phyloP scores from a whole-genome alignment of 2,888 invertebrate species.

The Scaptodrosophila latifasciaeformis region DNA sequence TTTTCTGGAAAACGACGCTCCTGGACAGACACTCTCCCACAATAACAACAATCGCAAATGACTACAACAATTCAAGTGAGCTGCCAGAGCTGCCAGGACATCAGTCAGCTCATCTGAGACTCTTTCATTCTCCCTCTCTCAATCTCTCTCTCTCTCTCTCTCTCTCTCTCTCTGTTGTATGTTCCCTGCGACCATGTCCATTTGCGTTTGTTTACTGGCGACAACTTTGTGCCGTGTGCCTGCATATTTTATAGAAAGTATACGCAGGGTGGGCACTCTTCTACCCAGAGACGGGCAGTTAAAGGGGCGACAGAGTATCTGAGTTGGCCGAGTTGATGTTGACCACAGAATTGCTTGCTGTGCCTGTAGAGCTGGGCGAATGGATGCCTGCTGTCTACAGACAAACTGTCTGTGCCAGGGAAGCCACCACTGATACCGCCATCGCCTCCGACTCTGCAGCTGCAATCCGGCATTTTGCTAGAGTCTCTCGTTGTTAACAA shows the following conservation, averaged over 20 bases:
- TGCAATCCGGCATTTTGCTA: slow-evolving; percentile 25
- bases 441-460: slow-evolving; percentile 9
- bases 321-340: no score
- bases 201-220: slow-evolving; percentile 23
- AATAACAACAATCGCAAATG: no score
- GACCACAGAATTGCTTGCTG: not conserved
- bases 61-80: no score
- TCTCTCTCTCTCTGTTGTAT: no score
- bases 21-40: no score
- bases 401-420: slow-evolving; percentile 1
- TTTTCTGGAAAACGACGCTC: no score
- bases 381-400: not conserved
- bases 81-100: no score
- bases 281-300: slow-evolving; percentile 6
- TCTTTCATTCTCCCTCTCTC: no score
- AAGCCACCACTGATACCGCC: no score
- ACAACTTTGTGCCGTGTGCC: slow-evolving; percentile 37
- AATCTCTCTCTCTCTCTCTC: no score
- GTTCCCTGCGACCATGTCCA: slow-evolving; percentile 10
- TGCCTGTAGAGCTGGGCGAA: no score
- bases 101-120: no score
- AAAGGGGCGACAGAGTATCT: not conserved
- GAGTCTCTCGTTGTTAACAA: slow-evolving; percentile 18
- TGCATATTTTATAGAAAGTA: slow-evolving; percentile 49
- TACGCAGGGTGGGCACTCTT: slow-evolving; percentile 5